These are phyloP conservation scores for Crossocerus cetratus DNA, from an alignment of 2,888 invertebrate species.

Conservation along the genomic window DNA sequence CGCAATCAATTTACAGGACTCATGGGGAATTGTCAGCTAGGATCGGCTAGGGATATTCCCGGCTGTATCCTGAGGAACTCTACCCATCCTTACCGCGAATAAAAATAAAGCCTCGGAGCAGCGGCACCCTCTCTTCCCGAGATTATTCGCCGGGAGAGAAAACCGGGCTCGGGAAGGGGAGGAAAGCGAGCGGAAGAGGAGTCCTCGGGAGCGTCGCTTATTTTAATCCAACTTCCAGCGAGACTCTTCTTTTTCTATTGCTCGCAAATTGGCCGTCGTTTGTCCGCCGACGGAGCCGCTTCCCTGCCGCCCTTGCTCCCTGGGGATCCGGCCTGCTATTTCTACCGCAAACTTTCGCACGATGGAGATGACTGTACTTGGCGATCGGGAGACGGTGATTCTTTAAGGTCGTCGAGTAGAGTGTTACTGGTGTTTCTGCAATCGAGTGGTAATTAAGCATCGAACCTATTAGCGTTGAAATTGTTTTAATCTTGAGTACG, in stretches of 20 bases:
- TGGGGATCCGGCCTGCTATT: neutral
- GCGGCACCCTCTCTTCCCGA: slow-evolving; percentile 25
- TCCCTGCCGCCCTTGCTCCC: neutral
- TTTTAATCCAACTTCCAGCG: slow-evolving; percentile 73
- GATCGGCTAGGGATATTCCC: slow-evolving; percentile 1
- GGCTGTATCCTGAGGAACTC: slow-evolving; percentile 7
- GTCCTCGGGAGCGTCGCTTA: slow-evolving; percentile 52
- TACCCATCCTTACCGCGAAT: slow-evolving; percentile 41
- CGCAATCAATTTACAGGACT: slow-evolving; percentile 39
- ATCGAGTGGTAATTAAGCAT: too few relatives aligned
- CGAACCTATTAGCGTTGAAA: too few relatives aligned
- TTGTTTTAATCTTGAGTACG: too few relatives aligned
- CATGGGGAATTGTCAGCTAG: slow-evolving; percentile 35
- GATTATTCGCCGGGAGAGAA: slow-evolving; percentile 58
- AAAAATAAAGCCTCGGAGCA: slow-evolving; percentile 65
- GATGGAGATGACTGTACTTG: too few relatives aligned
- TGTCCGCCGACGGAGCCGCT: slow-evolving; percentile 54
- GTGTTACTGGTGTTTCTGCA: too few relatives aligned
- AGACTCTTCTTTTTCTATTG: slow-evolving; percentile 60
- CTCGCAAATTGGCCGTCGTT: slow-evolving; percentile 73
- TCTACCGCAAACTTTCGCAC: neutral
- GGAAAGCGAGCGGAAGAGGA: slow-evolving; percentile 15
- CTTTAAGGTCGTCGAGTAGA: too few relatives aligned
- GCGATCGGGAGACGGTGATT: too few relatives aligned
- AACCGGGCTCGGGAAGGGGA: slow-evolving; percentile 25